A percentile compares a stretch with the other conserved stretches of the same genome.
These are phyloP conservation scores for Phoxinus dragarum DNA, from an alignment of 2,797 vertebrate species.

Conservation along the genomic window DNA sequence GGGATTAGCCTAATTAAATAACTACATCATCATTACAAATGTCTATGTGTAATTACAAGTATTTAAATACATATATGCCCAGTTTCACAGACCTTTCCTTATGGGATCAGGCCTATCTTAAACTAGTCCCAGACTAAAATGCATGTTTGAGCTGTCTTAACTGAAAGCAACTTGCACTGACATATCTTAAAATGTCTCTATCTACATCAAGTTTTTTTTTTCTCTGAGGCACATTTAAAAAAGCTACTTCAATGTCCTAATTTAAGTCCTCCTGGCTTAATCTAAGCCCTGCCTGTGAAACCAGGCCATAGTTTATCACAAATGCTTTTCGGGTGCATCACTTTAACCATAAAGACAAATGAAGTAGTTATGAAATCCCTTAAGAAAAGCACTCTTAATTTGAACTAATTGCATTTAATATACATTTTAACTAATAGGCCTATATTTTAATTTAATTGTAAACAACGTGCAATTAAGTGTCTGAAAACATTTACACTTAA, in stretches of 20 bases:
- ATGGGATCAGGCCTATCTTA: not conserved
- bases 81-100: not conserved
- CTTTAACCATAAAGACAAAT: not conserved
- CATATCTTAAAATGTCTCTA: not conserved
- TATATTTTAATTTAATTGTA: not conserved
- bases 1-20: no score
- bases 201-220: no score
- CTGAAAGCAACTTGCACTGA: no score
- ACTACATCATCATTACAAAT: no score
- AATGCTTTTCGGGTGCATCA: not conserved
- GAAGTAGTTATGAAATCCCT: no score
- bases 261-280: not conserved
- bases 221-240: not conserved
- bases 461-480: not conserved
- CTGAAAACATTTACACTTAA: not conserved
- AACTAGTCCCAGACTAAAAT: not conserved
- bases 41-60: no score
- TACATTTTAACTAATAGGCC: no score
- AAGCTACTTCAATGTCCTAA: not conserved
- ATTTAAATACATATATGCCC: no score
- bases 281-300: not conserved
- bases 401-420: not conserved
- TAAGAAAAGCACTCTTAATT: not conserved
- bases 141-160: no score
- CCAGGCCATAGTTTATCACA: not conserved